A percentile compares a stretch with the other conserved stretches of the same genome.
phyloP scores from a whole-genome alignment of 1,140 invertebrate genomes.

The Antheraea mylitta region DNA sequence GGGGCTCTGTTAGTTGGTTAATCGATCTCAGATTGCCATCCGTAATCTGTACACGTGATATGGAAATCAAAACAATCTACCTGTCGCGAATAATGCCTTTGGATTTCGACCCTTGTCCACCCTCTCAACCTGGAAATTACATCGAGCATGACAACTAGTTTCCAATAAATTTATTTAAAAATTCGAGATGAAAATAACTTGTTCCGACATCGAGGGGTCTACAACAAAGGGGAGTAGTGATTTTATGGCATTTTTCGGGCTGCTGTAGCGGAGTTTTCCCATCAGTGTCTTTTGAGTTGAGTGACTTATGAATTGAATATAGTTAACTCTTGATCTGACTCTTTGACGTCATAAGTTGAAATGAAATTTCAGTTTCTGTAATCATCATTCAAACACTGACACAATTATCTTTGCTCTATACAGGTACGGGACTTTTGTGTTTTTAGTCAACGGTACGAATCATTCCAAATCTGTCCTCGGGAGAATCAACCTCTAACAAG shows the following conservation, averaged over 20 bases:
- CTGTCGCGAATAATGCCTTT: not conserved
- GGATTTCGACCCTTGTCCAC: not conserved
- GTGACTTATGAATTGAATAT: not conserved
- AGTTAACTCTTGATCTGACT: not conserved
- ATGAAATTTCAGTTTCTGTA: too few relatives aligned
- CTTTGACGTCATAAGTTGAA: not conserved
- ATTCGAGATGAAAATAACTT: not conserved
- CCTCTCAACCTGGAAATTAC: not conserved
- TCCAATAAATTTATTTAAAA: conserved; percentile 1
- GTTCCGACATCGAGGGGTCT: not conserved
- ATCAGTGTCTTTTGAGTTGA: not conserved
- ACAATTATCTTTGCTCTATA: too few relatives aligned
- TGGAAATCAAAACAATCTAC: too few relatives aligned
- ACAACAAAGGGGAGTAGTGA: not conserved
- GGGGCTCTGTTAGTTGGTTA: too few relatives aligned
- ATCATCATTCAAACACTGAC: too few relatives aligned
- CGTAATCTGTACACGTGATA: too few relatives aligned
- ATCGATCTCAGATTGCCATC: too few relatives aligned
- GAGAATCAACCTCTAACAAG: too few relatives aligned
- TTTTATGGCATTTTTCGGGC: not conserved
- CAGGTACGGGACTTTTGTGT: too few relatives aligned
- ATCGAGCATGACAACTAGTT: not conserved
- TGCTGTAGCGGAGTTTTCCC: not conserved
- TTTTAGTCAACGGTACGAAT: too few relatives aligned
- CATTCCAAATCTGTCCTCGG: too few relatives aligned